Evolutionary conservation across 2,797 vertebrate species (phyloP).

Genomic region (Sebastes reedi): DNA sequence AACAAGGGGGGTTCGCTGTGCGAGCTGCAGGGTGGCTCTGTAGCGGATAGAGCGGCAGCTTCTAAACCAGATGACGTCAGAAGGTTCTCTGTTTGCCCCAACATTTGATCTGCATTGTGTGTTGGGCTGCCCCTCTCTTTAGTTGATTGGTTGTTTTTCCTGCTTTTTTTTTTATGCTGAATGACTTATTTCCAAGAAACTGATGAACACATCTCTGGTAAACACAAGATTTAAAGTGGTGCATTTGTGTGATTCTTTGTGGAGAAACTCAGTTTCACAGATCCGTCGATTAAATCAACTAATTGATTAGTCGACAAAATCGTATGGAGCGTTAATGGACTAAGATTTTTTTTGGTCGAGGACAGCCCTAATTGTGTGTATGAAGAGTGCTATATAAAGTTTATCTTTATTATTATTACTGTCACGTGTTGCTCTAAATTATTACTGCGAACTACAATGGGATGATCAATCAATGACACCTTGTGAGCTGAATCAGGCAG

Average conservation of each 20-base stretch:
- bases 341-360: too few relatives aligned
- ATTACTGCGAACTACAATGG: not conserved
- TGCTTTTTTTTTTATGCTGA: too few relatives aligned
- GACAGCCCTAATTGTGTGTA: not conserved
- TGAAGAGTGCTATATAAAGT: not conserved
- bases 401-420: not conserved
- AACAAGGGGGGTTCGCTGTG: not conserved
- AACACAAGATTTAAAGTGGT: too few relatives aligned
- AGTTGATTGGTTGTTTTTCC: too few relatives aligned
- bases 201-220: too few relatives aligned
- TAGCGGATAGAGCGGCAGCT: not conserved
- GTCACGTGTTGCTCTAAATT: not conserved
- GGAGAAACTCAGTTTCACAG: too few relatives aligned
- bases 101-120: not conserved
- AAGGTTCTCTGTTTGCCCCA: not conserved
- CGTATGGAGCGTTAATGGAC: too few relatives aligned
- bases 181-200: too few relatives aligned
- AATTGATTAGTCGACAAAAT: too few relatives aligned
- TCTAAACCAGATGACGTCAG: conserved; percentile 7
- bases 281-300: too few relatives aligned
- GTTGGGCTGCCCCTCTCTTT: too few relatives aligned
- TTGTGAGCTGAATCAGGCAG: not conserved
- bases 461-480: not conserved
- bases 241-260: too few relatives aligned
- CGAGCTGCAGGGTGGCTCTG: not conserved